Evolutionary conservation across 2,888 invertebrate genomes (phyloP).

Genomic region (Orthosia gothica): DNA sequence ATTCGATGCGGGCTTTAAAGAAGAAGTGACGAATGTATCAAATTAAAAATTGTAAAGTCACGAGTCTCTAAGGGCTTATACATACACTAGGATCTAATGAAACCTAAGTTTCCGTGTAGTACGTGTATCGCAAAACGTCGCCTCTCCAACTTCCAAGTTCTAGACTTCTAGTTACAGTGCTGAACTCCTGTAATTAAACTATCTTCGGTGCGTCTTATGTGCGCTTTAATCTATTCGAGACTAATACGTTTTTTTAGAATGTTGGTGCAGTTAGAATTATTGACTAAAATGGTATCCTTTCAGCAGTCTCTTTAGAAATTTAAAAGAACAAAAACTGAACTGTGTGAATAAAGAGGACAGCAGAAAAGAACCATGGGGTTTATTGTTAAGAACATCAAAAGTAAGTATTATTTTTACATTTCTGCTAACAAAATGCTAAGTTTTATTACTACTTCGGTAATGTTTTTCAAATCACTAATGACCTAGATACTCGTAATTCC

Average conservation of each 20-base stretch:
- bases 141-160: conserved; percentile 56
- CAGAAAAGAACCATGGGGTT: too few species aligned
- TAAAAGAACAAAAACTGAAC: not conserved
- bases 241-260: conserved; percentile 50
- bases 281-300: not conserved
- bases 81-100: conserved; percentile 38
- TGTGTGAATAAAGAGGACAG: not conserved
- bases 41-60: not conserved
- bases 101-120: conserved; percentile 50
- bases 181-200: conserved; percentile 63
- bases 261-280: conserved; percentile 21
- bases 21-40: too few species aligned
- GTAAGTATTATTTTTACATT: not conserved
- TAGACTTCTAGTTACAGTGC: conserved; percentile 42
- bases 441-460: not conserved
- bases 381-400: not conserved
- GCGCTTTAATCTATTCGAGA: conserved; percentile 26
- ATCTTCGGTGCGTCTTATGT: conserved; percentile 58
- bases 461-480: conserved; percentile 40
- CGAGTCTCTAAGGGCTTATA: not conserved
- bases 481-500: conserved; percentile 26
- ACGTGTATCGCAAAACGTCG: conserved; percentile 48
- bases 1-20: not conserved
- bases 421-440: not conserved
- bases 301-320: not conserved